Evolutionary conservation across 2,888 invertebrate genomes (phyloP).

Genomic region (Agonum fuliginosum): DNA sequence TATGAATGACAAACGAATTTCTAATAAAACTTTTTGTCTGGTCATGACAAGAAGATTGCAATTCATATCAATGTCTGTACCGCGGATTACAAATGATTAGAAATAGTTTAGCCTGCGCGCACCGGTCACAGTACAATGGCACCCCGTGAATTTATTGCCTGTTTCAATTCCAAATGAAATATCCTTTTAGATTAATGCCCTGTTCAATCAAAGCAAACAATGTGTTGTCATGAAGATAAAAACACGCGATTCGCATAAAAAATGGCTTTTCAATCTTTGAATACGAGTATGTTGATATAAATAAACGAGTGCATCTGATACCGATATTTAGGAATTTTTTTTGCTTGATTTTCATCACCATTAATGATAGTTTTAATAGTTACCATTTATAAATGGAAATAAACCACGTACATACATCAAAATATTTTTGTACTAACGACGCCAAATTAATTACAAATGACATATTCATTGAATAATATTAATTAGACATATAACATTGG

Average conservation of each 20-base stretch:
- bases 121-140: constrained; percentile 27
- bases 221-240: constrained; percentile 57
- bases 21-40: constrained; percentile 26
- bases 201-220: constrained; percentile 53
- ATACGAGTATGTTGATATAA: constrained; percentile 45
- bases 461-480: too few relatives aligned
- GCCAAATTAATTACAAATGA: too few relatives aligned
- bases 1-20: constrained; percentile 1
- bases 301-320: background rate
- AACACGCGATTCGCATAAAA: constrained; percentile 19
- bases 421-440: too few relatives aligned
- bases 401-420: too few relatives aligned
- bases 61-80: constrained; percentile 36
- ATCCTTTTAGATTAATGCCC: constrained; percentile 47
- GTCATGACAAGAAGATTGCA: constrained; percentile 43
- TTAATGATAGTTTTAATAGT: too few relatives aligned
- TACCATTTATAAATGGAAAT: too few relatives aligned
- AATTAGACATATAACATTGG: too few relatives aligned
- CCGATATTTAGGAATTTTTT: too few relatives aligned
- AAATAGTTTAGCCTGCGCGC: constrained; percentile 32
- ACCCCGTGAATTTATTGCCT: constrained; percentile 34
- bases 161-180: constrained; percentile 47
- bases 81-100: constrained; percentile 45
- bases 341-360: too few relatives aligned
- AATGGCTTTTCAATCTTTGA: constrained; percentile 50